These are phyloP conservation scores for Protobothrops flavoviridis DNA, from an alignment of 2,113 vertebrate species.

Conservation along the genomic window DNA sequence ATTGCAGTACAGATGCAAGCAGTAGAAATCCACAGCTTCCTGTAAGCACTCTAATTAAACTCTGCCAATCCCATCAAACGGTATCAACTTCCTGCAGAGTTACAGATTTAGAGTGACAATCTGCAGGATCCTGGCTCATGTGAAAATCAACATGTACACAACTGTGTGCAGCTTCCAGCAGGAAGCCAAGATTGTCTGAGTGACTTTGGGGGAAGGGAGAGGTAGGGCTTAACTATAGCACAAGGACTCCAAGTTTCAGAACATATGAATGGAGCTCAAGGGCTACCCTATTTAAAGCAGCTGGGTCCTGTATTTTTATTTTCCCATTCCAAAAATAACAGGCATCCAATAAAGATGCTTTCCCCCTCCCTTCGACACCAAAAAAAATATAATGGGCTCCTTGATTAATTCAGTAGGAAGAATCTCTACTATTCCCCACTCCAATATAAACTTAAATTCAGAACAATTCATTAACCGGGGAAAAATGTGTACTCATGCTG, in stretches of 20 bases:
- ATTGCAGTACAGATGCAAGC: not conserved
- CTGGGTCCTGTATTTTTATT: constrained; percentile 27
- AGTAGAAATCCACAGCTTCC: not conserved
- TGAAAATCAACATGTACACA: constrained; percentile 30
- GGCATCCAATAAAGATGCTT: not conserved
- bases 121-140: not conserved
- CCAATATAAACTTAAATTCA: not conserved
- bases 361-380: not conserved
- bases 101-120: not conserved
- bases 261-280: not conserved
- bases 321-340: constrained; percentile 48
- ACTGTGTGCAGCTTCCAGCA: constrained; percentile 20
- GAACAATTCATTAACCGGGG: not conserved
- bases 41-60: not conserved
- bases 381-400: not conserved
- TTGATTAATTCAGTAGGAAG: not conserved
- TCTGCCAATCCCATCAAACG: not conserved
- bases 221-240: not conserved
- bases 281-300: not conserved
- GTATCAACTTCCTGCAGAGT: not conserved
- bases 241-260: not conserved
- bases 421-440: not conserved
- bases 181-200: not conserved
- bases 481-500: not conserved
- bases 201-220: not conserved